Percentiles rank a stretch among this genome's conserved stretches.
Conservation (phyloP, 2,113 vertebrate genomes). For the Seriola rivoliana region DNA sequence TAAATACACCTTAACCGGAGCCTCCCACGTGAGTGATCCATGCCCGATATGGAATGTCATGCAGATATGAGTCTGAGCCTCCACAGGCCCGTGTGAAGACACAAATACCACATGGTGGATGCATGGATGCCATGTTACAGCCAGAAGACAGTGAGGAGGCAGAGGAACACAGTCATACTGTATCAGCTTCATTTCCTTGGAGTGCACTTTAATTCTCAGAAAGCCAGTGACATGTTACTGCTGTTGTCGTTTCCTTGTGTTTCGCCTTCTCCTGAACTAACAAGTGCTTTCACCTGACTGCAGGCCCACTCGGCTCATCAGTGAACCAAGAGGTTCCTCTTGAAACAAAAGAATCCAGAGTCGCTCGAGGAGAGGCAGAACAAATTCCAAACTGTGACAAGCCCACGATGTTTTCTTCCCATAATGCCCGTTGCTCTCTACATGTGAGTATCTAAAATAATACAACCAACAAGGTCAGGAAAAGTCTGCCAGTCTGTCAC, state of each 20-base stretch:
- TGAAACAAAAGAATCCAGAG: conserved; percentile 11
- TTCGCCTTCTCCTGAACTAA: conserved; percentile 6
- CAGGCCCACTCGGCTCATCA: conserved; percentile 22
- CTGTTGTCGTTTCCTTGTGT: background rate
- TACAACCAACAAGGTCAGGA: background rate
- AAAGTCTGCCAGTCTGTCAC: no score
- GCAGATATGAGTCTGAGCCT: conserved; percentile 44
- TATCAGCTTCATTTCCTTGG: conserved; percentile 10
- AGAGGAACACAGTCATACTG: background rate
- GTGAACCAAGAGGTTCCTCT: conserved; percentile 14
- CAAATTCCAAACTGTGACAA: conserved; percentile 13
- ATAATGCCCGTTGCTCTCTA: background rate
- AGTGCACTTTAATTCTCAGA: conserved; percentile 20
- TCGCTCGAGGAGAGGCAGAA: background rate
- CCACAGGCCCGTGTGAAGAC: conserved; percentile 60
- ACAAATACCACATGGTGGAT: conserved; percentile 35
- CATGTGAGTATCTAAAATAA: background rate
- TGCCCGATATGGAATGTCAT: conserved; percentile 46
- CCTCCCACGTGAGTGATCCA: conserved; percentile 17
- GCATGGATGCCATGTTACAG: conserved; percentile 1
- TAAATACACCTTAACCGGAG: conserved; percentile 22
- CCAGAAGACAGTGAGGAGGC: background rate
- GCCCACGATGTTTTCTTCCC: background rate
- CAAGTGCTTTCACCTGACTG: conserved; percentile 36
- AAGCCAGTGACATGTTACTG: background rate